phyloP scores from a whole-genome alignment of 2,888 invertebrate species.

The Thera obeliscata region DNA sequence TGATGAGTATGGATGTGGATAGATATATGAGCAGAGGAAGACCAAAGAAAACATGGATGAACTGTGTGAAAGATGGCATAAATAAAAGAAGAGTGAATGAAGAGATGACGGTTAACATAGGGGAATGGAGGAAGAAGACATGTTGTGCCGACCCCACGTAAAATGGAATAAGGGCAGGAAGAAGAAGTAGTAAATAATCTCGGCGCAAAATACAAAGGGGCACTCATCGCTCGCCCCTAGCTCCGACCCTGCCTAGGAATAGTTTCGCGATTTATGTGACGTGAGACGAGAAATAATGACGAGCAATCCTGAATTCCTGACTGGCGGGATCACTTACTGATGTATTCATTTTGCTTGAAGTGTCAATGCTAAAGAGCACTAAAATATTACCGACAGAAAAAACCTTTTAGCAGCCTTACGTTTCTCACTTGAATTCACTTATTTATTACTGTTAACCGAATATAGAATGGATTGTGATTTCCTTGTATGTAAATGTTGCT shows the following conservation, averaged over 20 bases:
- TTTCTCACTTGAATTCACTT: slow-evolving; percentile 1
- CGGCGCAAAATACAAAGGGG: too few species aligned
- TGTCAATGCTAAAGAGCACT: slow-evolving; percentile 7
- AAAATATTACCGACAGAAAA: slow-evolving; percentile 7
- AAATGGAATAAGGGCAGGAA: too few species aligned
- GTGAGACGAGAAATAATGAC: slow-evolving; percentile 41
- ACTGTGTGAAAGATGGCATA: too few species aligned
- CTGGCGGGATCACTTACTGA: slow-evolving; percentile 26
- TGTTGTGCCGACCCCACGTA: too few species aligned
- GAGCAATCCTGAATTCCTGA: slow-evolving; percentile 30
- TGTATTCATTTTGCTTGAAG: slow-evolving; percentile 32
- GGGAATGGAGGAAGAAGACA: too few species aligned
- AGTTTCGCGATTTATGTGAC: slow-evolving; percentile 39
- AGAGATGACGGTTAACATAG: too few species aligned
- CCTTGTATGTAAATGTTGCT: neutral
- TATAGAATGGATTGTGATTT: neutral
- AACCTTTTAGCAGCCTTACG: slow-evolving; percentile 4
- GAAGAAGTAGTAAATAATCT: too few species aligned
- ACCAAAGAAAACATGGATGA: too few species aligned
- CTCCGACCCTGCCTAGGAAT: slow-evolving; percentile 24
- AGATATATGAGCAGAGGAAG: too few species aligned
- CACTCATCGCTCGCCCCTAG: too few species aligned
- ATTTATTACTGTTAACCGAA: neutral
- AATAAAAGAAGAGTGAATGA: too few species aligned
- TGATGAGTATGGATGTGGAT: too few species aligned